Percentiles rank a stretch among this genome's conserved stretches.
Evolutionary conservation across 2,888 invertebrate species (phyloP).

Genomic region (Coleophora flavipennella): DNA sequence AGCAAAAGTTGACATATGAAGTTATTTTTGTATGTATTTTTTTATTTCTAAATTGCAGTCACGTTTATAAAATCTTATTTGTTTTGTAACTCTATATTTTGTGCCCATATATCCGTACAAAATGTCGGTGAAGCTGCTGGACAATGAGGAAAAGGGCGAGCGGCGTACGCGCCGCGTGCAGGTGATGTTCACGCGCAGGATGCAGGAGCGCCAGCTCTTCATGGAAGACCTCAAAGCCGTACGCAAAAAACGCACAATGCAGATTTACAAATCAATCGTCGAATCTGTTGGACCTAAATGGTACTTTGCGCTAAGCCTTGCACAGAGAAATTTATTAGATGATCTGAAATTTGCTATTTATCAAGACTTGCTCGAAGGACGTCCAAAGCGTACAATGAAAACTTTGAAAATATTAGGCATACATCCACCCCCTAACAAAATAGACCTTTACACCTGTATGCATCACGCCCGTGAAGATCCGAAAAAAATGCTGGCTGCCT

Average conservation of each 20-base stretch:
- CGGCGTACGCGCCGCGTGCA: constrained; percentile 27
- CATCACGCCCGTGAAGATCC: constrained; percentile 40
- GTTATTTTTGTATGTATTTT: neutral
- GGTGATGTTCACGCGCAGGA: constrained; percentile 38
- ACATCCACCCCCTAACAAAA: constrained; percentile 32
- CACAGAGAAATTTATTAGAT: constrained; percentile 44
- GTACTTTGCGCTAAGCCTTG: constrained; percentile 55
- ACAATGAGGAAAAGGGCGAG: constrained; percentile 28
- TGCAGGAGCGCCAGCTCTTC: constrained; percentile 41
- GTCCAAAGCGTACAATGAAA: constrained; percentile 32
- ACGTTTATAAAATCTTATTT: neutral
- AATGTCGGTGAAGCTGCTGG: constrained; percentile 11
- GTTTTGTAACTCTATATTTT: neutral
- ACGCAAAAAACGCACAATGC: constrained; percentile 29
- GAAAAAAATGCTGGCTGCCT: constrained; percentile 49
- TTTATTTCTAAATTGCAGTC: constrained; percentile 44
- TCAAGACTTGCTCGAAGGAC: constrained; percentile 51
- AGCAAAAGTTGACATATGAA: no score
- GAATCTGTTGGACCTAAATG: constrained; percentile 44
- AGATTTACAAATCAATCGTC: constrained; percentile 23
- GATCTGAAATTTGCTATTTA: constrained; percentile 37
- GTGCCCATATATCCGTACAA: neutral
- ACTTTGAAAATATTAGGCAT: constrained; percentile 42
- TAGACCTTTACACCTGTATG: constrained; percentile 46
- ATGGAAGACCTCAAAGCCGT: constrained; percentile 49